A percentile compares a stretch with the other conserved stretches of the same genome.
Conservation (phyloP, 2,888 invertebrate genomes). For the Nomada ferruginata region DNA sequence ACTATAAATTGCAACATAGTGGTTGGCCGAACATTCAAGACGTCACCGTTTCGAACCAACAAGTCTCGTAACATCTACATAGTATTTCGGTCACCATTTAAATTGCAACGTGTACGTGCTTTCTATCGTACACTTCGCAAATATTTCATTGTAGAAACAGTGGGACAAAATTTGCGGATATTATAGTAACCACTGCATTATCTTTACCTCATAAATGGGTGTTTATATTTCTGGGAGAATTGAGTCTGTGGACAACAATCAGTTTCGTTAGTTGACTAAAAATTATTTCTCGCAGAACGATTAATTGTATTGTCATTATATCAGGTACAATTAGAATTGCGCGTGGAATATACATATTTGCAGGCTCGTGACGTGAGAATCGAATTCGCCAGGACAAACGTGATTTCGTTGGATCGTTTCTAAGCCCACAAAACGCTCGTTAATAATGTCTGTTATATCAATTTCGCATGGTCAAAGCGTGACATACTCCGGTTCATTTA, state of each 20-base stretch:
- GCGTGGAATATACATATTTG: constrained; percentile 15
- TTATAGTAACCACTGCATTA: background rate
- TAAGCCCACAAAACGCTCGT: constrained; percentile 36
- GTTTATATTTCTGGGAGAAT: too few species aligned
- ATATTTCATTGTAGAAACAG: background rate
- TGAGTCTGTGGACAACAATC: too few species aligned
- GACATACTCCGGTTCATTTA: constrained; percentile 39
- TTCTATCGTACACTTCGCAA: background rate
- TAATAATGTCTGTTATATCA: constrained; percentile 56
- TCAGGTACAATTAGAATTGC: too few species aligned
- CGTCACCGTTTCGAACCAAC: constrained; percentile 42
- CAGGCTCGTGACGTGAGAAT: constrained; percentile 31
- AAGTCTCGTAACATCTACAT: constrained; percentile 59
- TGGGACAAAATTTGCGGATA: background rate
- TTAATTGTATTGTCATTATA: too few species aligned
- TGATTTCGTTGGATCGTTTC: constrained; percentile 13
- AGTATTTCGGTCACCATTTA: constrained; percentile 51
- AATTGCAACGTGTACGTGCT: constrained; percentile 39
- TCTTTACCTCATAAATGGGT: too few species aligned
- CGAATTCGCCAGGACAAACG: constrained; percentile 14
- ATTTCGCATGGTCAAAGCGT: constrained; percentile 51
- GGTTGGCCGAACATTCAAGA: constrained; percentile 44
- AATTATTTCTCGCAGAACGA: too few species aligned
- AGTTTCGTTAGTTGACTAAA: too few species aligned
- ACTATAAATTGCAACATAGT: constrained; percentile 66